Conservation (phyloP, 2,113 vertebrate genomes). For the Elachura formosa region DNA sequence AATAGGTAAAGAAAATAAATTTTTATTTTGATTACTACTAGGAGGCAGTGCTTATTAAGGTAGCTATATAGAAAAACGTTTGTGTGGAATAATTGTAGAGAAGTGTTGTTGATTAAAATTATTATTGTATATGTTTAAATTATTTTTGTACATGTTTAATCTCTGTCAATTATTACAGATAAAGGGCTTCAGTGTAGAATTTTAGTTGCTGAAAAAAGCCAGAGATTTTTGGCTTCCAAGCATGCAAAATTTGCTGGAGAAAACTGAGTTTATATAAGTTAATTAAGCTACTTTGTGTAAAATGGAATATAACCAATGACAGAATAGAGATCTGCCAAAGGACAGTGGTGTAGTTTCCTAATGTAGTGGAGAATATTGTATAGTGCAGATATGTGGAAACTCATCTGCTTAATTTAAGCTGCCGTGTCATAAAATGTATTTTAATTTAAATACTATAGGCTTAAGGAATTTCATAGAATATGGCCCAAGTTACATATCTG, state of each 20-base stretch:
- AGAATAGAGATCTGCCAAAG: neutral
- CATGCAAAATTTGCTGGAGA: neutral
- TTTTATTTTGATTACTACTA: neutral
- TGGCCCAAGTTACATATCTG: neutral
- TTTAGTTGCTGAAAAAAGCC: neutral
- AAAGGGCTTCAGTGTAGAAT: neutral
- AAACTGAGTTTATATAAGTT: neutral
- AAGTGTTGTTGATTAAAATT: neutral
- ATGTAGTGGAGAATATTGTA: neutral
- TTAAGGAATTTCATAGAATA: neutral
- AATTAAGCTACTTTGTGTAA: neutral
- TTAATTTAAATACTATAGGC: neutral
- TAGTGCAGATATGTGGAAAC: neutral
- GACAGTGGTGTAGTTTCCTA: neutral
- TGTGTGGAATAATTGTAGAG: neutral
- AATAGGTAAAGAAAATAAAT: neutral
- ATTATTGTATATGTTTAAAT: neutral
- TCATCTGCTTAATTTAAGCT: too few relatives aligned
- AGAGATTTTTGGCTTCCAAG: neutral
- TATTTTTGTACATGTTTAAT: neutral
- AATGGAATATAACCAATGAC: neutral
- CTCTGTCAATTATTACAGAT: neutral
- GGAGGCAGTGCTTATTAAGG: neutral
- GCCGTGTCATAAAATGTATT: neutral
- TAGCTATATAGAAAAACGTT: neutral